Evolutionary conservation across 2,797 vertebrate species (phyloP).

Genomic region (Peromyscus nudipes): DNA sequence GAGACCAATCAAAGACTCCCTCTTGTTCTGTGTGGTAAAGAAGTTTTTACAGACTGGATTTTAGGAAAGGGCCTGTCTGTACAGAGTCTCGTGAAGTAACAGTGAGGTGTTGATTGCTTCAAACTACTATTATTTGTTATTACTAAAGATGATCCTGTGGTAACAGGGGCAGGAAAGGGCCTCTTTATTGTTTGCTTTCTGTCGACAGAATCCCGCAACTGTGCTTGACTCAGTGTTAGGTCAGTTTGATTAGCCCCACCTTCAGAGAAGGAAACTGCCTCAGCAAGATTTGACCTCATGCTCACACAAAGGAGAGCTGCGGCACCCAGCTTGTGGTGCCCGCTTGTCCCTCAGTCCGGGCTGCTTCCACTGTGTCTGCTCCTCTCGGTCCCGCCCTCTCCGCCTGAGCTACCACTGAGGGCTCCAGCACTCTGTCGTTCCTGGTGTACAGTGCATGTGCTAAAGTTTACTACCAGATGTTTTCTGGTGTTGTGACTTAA

Average conservation of each 20-base stretch:
- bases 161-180: neutral
- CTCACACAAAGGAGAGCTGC: neutral
- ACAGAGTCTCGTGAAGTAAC: neutral
- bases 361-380: neutral
- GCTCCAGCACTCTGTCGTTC: slow-evolving; percentile 57
- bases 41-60: neutral
- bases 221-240: neutral
- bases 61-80: neutral
- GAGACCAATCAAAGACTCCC: neutral
- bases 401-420: neutral
- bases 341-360: rapidly evolving
- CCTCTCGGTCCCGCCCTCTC: neutral
- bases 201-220: neutral
- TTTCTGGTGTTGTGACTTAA: slow-evolving; percentile 79
- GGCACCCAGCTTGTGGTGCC: rapidly evolving
- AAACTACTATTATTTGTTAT: neutral
- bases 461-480: slow-evolving; percentile 51
- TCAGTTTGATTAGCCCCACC: neutral
- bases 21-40: neutral
- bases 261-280: neutral
- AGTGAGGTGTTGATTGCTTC: neutral
- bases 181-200: neutral
- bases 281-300: neutral
- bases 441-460: slow-evolving; percentile 9
- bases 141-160: neutral